Evolutionary conservation across 2,888 invertebrate species (phyloP), one percentile per base, ranked within the genome.

Genomic region (Notocelia uddmanniana): DNA sequence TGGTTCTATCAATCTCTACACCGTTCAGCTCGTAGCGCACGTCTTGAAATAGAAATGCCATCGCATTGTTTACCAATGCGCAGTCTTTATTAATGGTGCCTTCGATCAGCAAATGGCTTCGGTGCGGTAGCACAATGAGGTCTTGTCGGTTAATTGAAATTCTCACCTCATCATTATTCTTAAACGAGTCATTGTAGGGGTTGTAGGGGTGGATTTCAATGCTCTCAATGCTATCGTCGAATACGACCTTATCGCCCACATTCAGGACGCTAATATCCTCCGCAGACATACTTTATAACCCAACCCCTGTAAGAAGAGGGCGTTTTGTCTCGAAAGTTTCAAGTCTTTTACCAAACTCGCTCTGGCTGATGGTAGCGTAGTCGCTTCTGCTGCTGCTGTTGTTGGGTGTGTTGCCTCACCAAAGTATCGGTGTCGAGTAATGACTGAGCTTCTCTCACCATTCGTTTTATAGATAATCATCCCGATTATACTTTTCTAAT

Each of bases 1-100:
- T 75, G 8, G 67, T 52, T 13, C 72, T 58, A 74, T 75, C 75
- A 37, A 76, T 73, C 54, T 74, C 75, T 10, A 76, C 63, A 3
- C 76, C 74, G 67, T 74, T 62, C 18, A 55, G 41, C 15, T 69
- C 63, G 34, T 64, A 71, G n/a, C 71, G 67, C 18, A 72, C 57
- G 62, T 72, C 67, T 72, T 67, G 67, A 34, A 67, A 72, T 55
- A 72, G 18, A 60, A 59, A 68, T 26, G 68, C 68, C 0, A 19
- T 2, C 9, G 18, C 68, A 15, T 69, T 69, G 15, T 69, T 60
- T 0, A 62, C 41, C 18, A 69, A 8, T 0, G 6, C 18, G 8
- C 60, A 60, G 0, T 21, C 59, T 3, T 50, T 59, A 0, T 57
- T 5, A n/a, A 60, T 1, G 0, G 41, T 69, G 0, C 62, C 69